Evolutionary conservation across 1,140 invertebrate genomes (phyloP).

Genomic region (Linepithema humile): DNA sequence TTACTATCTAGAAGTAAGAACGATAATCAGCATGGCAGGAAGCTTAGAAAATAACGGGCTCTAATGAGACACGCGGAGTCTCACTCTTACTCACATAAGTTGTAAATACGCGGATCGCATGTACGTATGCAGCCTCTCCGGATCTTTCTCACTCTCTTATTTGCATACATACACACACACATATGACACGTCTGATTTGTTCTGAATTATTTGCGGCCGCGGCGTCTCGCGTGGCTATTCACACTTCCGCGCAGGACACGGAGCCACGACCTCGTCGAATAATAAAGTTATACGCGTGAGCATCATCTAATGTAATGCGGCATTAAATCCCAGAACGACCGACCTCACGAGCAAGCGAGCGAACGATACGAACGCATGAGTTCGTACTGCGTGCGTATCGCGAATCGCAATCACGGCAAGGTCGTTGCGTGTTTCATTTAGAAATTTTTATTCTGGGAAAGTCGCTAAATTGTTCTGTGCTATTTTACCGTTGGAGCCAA

Average conservation of each 20-base stretch:
- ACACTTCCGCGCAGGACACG: constrained; percentile 19
- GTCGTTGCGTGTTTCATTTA: constrained; percentile 52
- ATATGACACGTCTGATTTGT: constrained; percentile 36
- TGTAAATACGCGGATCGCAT: constrained; percentile 56
- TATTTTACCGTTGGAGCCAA: constrained; percentile 39
- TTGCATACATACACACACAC: constrained; percentile 30
- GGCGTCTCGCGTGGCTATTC: constrained; percentile 40
- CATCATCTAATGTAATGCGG: constrained; percentile 51
- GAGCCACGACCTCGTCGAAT: constrained; percentile 37
- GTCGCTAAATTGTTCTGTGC: constrained; percentile 43
- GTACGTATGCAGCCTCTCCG: constrained; percentile 32
- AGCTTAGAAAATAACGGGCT: constrained; percentile 66
- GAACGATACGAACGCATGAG: neutral
- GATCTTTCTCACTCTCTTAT: neutral
- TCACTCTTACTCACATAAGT: constrained; percentile 54
- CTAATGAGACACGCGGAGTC: constrained; percentile 67
- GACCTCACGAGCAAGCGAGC: constrained; percentile 10
- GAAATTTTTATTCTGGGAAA: constrained; percentile 47
- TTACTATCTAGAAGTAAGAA: constrained; percentile 59
- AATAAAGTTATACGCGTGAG: constrained; percentile 58
- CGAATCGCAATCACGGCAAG: constrained; percentile 15
- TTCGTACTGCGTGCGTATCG: constrained; percentile 20
- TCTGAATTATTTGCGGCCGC: constrained; percentile 39
- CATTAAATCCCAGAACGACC: constrained; percentile 63
- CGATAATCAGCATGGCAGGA: constrained; percentile 60